These are phyloP conservation scores for Rallus limicola DNA, from an alignment of 2,113 vertebrate species.

Conservation along the genomic window DNA sequence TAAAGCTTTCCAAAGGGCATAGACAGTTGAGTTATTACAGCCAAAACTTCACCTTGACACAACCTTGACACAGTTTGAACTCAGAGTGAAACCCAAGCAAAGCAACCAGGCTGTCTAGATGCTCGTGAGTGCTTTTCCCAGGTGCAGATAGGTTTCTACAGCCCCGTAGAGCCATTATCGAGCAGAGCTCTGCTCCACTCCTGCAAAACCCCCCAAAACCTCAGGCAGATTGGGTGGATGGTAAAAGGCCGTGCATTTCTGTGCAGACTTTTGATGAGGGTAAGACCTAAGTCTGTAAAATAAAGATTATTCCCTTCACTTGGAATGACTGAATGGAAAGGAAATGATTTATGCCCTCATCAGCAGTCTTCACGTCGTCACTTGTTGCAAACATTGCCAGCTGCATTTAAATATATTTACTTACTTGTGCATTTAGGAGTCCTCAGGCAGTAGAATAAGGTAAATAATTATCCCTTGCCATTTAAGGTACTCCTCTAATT, in stretches of 20 bases:
- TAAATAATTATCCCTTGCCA: constrained; percentile 54
- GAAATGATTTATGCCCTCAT: constrained; percentile 46
- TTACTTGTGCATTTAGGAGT: constrained; percentile 2
- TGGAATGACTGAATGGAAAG: constrained; percentile 35
- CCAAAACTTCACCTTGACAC: not conserved
- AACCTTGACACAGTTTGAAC: not conserved
- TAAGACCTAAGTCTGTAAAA: not conserved
- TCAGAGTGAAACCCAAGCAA: not conserved
- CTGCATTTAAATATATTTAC: constrained; percentile 43
- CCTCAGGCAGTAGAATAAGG: constrained; percentile 39
- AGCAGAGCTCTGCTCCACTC: not conserved
- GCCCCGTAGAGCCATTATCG: not conserved
- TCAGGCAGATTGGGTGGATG: not conserved
- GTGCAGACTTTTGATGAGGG: not conserved
- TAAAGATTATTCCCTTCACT: not conserved
- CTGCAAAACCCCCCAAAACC: not conserved
- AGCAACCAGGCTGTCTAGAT: not conserved
- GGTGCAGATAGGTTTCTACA: not conserved
- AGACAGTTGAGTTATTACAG: not conserved
- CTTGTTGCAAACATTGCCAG: constrained; percentile 15
- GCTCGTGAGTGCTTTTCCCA: not conserved
- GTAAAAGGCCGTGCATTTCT: not conserved
- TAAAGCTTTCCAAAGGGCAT: not conserved
- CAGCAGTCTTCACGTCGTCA: not conserved
- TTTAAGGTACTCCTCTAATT: constrained; percentile 67